Evolutionary conservation across 2,797 vertebrate species (phyloP), one percentile per base, ranked within the genome.

Genomic region (Aphelocoma californica): DNA sequence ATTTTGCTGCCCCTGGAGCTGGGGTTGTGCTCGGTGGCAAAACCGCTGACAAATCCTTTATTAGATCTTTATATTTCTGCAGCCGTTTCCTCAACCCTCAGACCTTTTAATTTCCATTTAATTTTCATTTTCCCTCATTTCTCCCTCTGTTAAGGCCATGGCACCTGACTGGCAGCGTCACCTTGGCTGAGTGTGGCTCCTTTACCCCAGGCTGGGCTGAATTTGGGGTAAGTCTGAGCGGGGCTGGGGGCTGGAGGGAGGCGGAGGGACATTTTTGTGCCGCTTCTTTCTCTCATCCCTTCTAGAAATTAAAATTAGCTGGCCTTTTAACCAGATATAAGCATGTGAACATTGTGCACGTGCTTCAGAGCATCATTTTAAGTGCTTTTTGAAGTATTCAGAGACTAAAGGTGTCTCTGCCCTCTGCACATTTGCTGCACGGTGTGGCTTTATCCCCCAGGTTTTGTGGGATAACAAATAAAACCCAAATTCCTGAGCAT

Each of bases 301-400:
- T 61, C 42, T 31, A 44, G 47, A 64, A 31, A 12, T 32, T 25
- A 5, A 7, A 38, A 31, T 48, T 32, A 48, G 3, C 24, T 32
- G 70, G 31, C 34, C 58, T 81, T 56, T 26, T 23, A 14, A 16
- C 16, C 32, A 18, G 48, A 1, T 38, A 12, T 2, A 31, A 14
- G 10, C 7, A 1, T 1, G 2, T 12, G 10, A 45, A 26, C 20
- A 5, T 11, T 5, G 5, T 18, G 58, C 24, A 7, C 5, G 17
- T 20, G 47, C 58, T 67, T n/a, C 64, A 44, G 54, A 58, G 51
- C 34, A n/a, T 16, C 44, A 2, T 53, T 77, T 58, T 5, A 45
- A 36, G 45, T 21, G 53, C 5, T 38, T 57, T 58, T 64, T 12
- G 26, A 21, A 34, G 7, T 21, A 19, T 17, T 23, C 48, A 23